Evolutionary conservation across 2,888 invertebrate genomes (phyloP), one percentile per base, ranked within the genome.

Genomic region (Drosophila neotestacea): DNA sequence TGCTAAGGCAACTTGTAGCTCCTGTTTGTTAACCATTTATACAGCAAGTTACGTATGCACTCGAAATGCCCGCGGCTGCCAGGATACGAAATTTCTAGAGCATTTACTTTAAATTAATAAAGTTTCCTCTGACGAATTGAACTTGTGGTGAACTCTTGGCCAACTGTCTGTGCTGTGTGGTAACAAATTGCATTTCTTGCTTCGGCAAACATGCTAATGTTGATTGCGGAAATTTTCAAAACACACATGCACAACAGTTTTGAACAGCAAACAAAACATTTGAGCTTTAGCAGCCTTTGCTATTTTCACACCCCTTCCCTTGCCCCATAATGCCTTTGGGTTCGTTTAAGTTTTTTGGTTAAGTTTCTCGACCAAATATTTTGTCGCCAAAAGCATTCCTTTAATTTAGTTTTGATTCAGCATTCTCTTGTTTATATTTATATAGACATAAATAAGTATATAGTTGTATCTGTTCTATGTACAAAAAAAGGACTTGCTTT

Each of bases 391-490:
- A 68, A 78, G 84, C 84, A 78, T 79, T 88, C 67, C 84, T 81
- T 86, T 74, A 87, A 87, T 88, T 87, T 81, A 79, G 78, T 78
- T 88, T 77, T 79, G 77, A 81, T 82, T 82, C 70, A 73, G 73
- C 66, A 76, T 68, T 79, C 69, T 73, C 68, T 66, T 64, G 63
- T 72, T 58, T 34, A 55, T 36, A 48, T 51, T 22, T 47, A 61
- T 54, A 52, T 39, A 58, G 38, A 65, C 36, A 10, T 47, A 32
- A 30, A 55, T 62, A 42, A 58, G 51, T 58, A 32, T 64, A 67
- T 63, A 52, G 52, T 52, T 67, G 52, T 47, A 46, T 70, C 59
- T 65, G 44, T 47, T 64, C 13, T 51, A 68, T 66, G 42, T 34
- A 63, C 28, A 32, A 47, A 56, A 54, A 50, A 39, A 41, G 16